These are phyloP conservation scores for Peromyscus polionotus DNA, from an alignment of 2,113 vertebrate species.

Conservation along the genomic window DNA sequence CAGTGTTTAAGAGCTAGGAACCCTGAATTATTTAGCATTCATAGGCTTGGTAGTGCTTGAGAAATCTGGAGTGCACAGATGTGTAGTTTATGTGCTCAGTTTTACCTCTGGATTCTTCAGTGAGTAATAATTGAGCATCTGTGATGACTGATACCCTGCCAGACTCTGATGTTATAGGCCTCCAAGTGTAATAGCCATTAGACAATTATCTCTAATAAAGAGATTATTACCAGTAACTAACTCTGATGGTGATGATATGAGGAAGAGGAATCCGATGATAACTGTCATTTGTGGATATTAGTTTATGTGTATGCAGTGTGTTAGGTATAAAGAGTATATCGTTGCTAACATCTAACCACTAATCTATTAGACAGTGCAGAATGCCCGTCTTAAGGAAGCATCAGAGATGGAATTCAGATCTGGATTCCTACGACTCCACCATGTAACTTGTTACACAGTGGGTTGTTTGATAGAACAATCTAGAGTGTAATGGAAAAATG, in stretches of 20 bases:
- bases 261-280: neutral
- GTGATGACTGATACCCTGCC: neutral
- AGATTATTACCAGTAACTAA: neutral
- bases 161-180: neutral
- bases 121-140: neutral
- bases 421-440: neutral
- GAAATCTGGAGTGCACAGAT: constrained; percentile 4
- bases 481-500: neutral
- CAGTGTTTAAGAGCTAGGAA: neutral
- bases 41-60: neutral
- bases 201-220: neutral
- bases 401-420: neutral
- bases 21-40: constrained; percentile 6
- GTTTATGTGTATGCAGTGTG: neutral
- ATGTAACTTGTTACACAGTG: neutral
- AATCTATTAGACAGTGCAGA: neutral
- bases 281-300: neutral
- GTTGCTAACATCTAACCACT: neutral
- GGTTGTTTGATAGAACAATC: neutral
- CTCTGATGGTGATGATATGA: neutral
- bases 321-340: neutral
- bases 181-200: neutral
- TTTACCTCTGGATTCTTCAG: neutral
- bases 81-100: neutral
- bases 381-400: neutral